Conservation (phyloP, 2,797 vertebrate species). For the Salarias fasciatus region DNA sequence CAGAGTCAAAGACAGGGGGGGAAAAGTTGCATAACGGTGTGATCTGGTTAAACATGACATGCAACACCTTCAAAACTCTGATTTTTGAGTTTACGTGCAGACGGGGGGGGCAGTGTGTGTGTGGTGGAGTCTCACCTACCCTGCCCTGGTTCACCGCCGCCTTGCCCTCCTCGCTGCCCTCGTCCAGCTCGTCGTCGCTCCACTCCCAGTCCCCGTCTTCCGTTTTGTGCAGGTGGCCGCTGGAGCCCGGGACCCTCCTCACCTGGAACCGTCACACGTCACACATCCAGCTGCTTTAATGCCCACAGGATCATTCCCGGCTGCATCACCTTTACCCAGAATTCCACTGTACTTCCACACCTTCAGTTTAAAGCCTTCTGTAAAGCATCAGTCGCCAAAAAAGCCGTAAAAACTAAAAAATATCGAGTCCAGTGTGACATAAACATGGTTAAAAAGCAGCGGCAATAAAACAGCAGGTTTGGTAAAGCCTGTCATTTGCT, state of each 20-base stretch:
- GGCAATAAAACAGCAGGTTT: slow-evolving; percentile 13
- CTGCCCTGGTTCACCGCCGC: slow-evolving; percentile 93
- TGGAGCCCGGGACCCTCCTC: slow-evolving; percentile 95
- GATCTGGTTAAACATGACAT: slow-evolving; percentile 30
- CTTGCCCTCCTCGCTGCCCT: slow-evolving; percentile 93
- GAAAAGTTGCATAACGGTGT: slow-evolving; percentile 16
- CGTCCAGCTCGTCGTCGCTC: slow-evolving; percentile 98
- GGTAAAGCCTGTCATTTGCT: slow-evolving; percentile 13
- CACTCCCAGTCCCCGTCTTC: slow-evolving; percentile 99
- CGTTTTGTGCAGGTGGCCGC: slow-evolving; percentile 97
- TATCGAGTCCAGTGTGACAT: not conserved
- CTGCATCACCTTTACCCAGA: too few species aligned
- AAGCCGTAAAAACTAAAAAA: not conserved
- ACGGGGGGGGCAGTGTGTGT: too few species aligned
- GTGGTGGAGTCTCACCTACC: slow-evolving; percentile 76
- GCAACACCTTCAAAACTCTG: slow-evolving; percentile 13
- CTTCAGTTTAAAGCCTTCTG: too few species aligned
- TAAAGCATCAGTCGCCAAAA: slow-evolving; percentile 4
- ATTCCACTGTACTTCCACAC: too few species aligned
- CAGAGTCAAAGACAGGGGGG: slow-evolving; percentile 41
- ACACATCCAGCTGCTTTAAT: too few species aligned
- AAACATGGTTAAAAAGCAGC: slow-evolving; percentile 16
- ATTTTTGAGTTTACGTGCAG: slow-evolving; percentile 1
- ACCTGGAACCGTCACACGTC: slow-evolving; percentile 82
- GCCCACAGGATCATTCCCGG: too few species aligned